These are phyloP conservation scores for Mallotus villosus DNA, from an alignment of 2,797 vertebrate species.

Conservation along the genomic window DNA sequence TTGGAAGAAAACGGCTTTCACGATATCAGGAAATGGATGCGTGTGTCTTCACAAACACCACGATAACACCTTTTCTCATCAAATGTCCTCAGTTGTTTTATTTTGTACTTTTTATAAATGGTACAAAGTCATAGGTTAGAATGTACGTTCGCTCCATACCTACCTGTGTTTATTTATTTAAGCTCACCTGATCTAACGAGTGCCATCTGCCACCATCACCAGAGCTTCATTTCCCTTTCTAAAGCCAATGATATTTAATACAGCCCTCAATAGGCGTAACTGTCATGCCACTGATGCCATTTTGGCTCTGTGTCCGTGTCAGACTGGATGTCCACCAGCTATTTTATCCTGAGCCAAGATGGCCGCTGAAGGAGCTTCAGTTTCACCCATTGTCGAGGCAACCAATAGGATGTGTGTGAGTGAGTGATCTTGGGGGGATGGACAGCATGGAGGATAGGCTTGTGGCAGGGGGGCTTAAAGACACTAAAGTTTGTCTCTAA, in stretches of 20 bases:
- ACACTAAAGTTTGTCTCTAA: slow-evolving; percentile 42
- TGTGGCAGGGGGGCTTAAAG: slow-evolving; percentile 39
- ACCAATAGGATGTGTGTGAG: slow-evolving; percentile 65
- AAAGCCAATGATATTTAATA: slow-evolving; percentile 81
- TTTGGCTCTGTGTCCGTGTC: slow-evolving; percentile 52
- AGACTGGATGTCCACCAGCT: slow-evolving; percentile 1
- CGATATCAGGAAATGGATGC: slow-evolving; percentile 51
- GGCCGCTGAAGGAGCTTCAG: slow-evolving; percentile 50
- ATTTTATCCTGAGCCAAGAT: slow-evolving; percentile 52
- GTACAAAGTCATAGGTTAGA: slow-evolving; percentile 11
- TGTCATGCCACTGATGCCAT: slow-evolving; percentile 56
- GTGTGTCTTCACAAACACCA: slow-evolving; percentile 37
- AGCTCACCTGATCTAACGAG: slow-evolving; percentile 61
- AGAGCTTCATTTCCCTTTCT: slow-evolving; percentile 71
- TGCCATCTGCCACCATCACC: slow-evolving; percentile 67
- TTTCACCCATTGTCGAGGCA: slow-evolving; percentile 66
- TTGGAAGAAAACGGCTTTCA: no score
- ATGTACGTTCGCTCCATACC: slow-evolving; percentile 47
- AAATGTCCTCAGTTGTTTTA: background rate
- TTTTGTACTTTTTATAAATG: slow-evolving; percentile 8
- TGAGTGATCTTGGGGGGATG: slow-evolving; percentile 42
- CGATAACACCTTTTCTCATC: background rate
- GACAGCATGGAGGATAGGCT: slow-evolving; percentile 52
- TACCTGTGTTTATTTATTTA: slow-evolving; percentile 72
- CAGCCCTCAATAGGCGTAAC: slow-evolving; percentile 48